Evolutionary conservation across 1,140 invertebrate genomes (phyloP).

Genomic region (Helicoverpa armigera): DNA sequence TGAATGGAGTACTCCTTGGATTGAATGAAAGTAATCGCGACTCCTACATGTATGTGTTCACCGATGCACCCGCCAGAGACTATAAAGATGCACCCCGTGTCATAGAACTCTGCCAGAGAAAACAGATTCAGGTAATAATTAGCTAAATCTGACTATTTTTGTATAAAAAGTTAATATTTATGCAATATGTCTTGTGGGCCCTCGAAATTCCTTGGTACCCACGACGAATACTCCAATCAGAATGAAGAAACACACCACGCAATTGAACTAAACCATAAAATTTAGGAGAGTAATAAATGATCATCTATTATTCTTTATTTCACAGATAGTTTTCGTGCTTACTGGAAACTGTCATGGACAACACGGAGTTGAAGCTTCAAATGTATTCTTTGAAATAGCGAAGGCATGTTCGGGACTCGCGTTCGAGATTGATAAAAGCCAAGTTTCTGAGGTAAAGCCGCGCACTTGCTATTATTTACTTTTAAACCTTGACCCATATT

Average conservation of each 20-base stretch:
- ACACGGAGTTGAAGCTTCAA: background rate
- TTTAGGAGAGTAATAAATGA: too few species aligned
- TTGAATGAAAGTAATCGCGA: conserved; percentile 87
- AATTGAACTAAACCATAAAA: background rate
- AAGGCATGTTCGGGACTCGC: conserved; percentile 90
- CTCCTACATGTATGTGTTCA: conserved; percentile 91
- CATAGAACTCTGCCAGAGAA: conserved; percentile 35
- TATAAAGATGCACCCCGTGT: background rate
- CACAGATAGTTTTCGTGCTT: conserved; percentile 41
- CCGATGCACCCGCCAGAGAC: conserved; percentile 88
- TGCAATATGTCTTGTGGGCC: too few species aligned
- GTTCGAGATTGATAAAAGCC: conserved; percentile 88
- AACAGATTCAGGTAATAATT: conserved; percentile 33
- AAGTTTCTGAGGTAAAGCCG: conserved; percentile 44
- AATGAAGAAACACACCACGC: too few species aligned
- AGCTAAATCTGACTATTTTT: too few species aligned
- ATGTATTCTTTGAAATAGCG: conserved; percentile 77
- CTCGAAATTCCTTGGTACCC: too few species aligned
- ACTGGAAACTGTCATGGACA: background rate
- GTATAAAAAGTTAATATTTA: too few species aligned
- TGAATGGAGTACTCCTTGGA: conserved; percentile 88
- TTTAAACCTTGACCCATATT: too few species aligned
- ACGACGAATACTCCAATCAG: too few species aligned
- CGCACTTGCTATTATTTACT: background rate
- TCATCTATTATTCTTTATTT: background rate